Conservation (phyloP, 2,113 vertebrate species). For the Macaca fascicularis region T2T-MFA8v1.1 NC_088389.1:20884001-20884500, state of each 20-base stretch:
- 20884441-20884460: not conserved
- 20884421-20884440: not conserved
- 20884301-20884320: not conserved
- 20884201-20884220: conserved; percentile 10
- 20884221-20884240: not conserved
- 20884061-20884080: too few species aligned
- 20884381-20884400: not conserved
- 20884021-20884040: too few species aligned
- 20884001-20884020: too few species aligned
- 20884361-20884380: not conserved
- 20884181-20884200: not conserved
- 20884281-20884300: not conserved
- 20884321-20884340: not conserved
- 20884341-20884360: not conserved
- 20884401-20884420: conserved; percentile 18
- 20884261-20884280: not conserved
- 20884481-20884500: conserved; percentile 9
- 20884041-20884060: too few species aligned
- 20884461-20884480: not conserved
- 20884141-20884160: too few species aligned
- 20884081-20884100: too few species aligned
- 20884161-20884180: too few species aligned
- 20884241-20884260: not conserved
- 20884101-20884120: too few species aligned
- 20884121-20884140: too few species aligned